These are phyloP conservation scores for Bilobella aurantiaca DNA, from an alignment of 1,140 invertebrate genomes.

Conservation along the genomic window DNA sequence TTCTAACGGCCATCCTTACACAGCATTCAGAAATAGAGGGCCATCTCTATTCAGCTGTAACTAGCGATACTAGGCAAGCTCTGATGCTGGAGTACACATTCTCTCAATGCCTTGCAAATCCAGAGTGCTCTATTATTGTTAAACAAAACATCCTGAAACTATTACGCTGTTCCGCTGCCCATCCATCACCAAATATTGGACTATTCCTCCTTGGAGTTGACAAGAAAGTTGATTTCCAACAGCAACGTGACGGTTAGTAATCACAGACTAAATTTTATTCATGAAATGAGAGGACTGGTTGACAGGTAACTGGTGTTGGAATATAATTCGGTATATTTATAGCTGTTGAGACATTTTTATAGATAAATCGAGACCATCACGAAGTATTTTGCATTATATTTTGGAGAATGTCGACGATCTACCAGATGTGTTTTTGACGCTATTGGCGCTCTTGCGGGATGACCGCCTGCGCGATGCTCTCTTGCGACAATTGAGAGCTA, in stretches of 20 bases:
- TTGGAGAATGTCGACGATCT: constrained; percentile 18
- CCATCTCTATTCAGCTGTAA: constrained; percentile 20
- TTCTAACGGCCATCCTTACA: constrained; percentile 20
- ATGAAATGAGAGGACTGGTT: too few relatives aligned
- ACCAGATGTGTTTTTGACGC: constrained; percentile 19
- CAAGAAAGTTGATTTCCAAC: constrained; percentile 29
- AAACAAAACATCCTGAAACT: constrained; percentile 21
- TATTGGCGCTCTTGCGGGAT: constrained; percentile 21
- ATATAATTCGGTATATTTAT: too few relatives aligned
- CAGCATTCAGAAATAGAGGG: constrained; percentile 19
- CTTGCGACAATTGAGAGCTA: constrained; percentile 17
- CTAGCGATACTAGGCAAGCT: constrained; percentile 7
- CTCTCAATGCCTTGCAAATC: constrained; percentile 17
- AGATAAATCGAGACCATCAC: constrained; percentile 18
- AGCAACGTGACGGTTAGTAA: constrained; percentile 11
- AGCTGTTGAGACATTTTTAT: not conserved
- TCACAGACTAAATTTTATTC: not conserved
- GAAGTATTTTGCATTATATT: constrained; percentile 26
- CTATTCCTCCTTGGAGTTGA: constrained; percentile 24
- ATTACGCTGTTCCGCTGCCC: constrained; percentile 19
- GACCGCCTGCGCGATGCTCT: constrained; percentile 10
- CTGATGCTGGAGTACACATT: constrained; percentile 24
- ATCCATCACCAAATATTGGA: constrained; percentile 28
- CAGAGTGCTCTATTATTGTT: constrained; percentile 1
- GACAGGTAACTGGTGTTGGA: too few relatives aligned